phyloP scores from a whole-genome alignment of 2,797 vertebrate species.

The Danio aesculapii region DNA sequence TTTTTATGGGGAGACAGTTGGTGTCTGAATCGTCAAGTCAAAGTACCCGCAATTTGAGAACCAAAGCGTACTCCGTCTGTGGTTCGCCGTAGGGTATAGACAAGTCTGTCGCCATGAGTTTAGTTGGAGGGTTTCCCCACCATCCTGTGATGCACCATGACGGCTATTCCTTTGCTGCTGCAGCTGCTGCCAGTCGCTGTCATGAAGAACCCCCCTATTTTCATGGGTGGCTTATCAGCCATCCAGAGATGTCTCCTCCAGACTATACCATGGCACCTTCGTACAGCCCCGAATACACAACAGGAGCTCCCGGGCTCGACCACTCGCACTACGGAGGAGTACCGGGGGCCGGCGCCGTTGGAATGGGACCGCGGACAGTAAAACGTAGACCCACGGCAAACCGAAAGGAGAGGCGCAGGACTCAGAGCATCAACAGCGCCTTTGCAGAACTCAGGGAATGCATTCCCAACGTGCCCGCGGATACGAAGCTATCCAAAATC shows the following conservation, averaged over 20 bases:
- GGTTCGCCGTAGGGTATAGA: constrained; percentile 39
- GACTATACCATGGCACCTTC: constrained; percentile 90
- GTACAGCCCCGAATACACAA: constrained; percentile 89
- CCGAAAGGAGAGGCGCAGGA: constrained; percentile 96
- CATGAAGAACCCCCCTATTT: constrained; percentile 95
- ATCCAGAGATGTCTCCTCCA: constrained; percentile 95
- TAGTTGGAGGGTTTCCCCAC: constrained; percentile 95
- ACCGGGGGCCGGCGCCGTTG: constrained; percentile 72
- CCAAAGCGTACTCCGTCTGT: constrained; percentile 28
- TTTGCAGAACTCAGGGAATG: constrained; percentile 97
- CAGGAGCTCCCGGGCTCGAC: constrained; percentile 72
- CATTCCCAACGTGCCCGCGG: constrained; percentile 97
- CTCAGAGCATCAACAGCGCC: constrained; percentile 98
- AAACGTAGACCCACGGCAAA: constrained; percentile 96
- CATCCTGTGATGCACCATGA: constrained; percentile 97
- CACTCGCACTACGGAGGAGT: constrained; percentile 88
- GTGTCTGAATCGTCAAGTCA: constrained; percentile 49
- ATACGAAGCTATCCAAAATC: constrained; percentile 98
- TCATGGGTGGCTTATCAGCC: constrained; percentile 97
- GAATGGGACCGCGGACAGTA: constrained; percentile 83
- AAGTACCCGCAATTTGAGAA: constrained; percentile 35
- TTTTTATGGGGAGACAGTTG: constrained; percentile 60
- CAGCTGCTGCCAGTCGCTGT: constrained; percentile 88
- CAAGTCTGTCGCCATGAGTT: constrained; percentile 84
- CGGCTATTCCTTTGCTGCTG: constrained; percentile 91